A percentile compares a stretch with the other conserved stretches of the same genome.
These are phyloP conservation scores for Catonia carolina DNA, from an alignment of 2,888 invertebrate genomes.

Conservation along the genomic window DNA sequence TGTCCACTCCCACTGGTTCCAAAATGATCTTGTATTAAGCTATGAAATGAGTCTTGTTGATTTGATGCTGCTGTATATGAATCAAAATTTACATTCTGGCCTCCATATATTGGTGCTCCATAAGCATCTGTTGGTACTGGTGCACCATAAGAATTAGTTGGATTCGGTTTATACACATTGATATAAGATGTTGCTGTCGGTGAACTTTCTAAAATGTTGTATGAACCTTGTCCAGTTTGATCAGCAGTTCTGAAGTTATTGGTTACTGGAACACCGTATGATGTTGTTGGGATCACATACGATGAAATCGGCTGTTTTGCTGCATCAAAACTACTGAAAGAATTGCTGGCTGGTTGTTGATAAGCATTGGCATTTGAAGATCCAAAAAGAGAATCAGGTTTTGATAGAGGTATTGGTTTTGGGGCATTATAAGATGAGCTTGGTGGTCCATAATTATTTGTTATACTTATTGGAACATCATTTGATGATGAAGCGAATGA, in stretches of 20 bases:
- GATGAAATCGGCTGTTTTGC: slow-evolving; percentile 21
- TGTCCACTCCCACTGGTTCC: no score
- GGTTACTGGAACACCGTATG: slow-evolving; percentile 23
- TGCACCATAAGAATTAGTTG: slow-evolving; percentile 10
- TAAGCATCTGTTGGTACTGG: slow-evolving; percentile 24
- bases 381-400: slow-evolving; percentile 17
- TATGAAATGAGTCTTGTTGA: slow-evolving; percentile 19
- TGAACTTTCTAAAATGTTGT: slow-evolving; percentile 1
- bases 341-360: neutral
- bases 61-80: slow-evolving; percentile 17
- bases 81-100: slow-evolving; percentile 11
- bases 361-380: slow-evolving; percentile 1
- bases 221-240: neutral
- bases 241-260: neutral
- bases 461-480: slow-evolving; percentile 18
- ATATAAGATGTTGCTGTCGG: slow-evolving; percentile 24
- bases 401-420: slow-evolving; percentile 13
- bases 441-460: slow-evolving; percentile 27
- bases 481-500: slow-evolving; percentile 27
- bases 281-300: slow-evolving; percentile 21
- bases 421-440: slow-evolving; percentile 35
- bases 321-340: neutral
- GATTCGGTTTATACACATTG: slow-evolving; percentile 18
- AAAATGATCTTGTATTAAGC: slow-evolving; percentile 6
- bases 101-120: slow-evolving; percentile 21